Conservation (phyloP, 2,888 invertebrate genomes). For the Eilema sororculum region DNA sequence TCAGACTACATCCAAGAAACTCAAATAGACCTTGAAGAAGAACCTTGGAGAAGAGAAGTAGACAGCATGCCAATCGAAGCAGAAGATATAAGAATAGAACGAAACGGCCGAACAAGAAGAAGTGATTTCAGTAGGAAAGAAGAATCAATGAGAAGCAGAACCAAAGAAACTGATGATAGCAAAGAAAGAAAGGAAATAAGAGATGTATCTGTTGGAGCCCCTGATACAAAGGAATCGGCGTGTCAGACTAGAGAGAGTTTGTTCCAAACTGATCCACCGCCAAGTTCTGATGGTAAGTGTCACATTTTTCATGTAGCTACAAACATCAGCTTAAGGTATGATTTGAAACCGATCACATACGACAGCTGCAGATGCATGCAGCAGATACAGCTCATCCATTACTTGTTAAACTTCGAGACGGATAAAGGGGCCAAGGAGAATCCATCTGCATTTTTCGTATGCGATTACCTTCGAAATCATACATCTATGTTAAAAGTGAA, state of each 20-base stretch:
- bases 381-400: too few species aligned
- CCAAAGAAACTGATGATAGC: slow-evolving; percentile 60
- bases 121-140: slow-evolving; percentile 76
- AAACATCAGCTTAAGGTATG: too few species aligned
- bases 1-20: slow-evolving; percentile 80
- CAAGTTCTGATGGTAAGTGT: slow-evolving; percentile 78
- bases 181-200: slow-evolving; percentile 72
- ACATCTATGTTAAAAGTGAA: too few species aligned
- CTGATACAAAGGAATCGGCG: slow-evolving; percentile 81
- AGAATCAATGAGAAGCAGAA: slow-evolving; percentile 70
- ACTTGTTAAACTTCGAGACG: too few species aligned
- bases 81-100: slow-evolving; percentile 71
- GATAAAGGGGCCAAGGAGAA: too few species aligned
- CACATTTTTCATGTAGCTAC: too few species aligned
- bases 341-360: too few species aligned
- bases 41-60: slow-evolving; percentile 73
- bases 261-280: slow-evolving; percentile 83
- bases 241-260: slow-evolving; percentile 95
- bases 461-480: too few species aligned
- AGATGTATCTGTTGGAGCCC: slow-evolving; percentile 80
- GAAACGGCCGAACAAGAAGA: slow-evolving; percentile 72
- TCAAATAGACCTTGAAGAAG: slow-evolving; percentile 74
- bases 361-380: too few species aligned
- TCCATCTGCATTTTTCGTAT: too few species aligned
- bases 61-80: slow-evolving; percentile 64